These are phyloP conservation scores for Scytalopus superciliaris DNA, from an alignment of 2,113 vertebrate species.

Conservation along the genomic window DNA sequence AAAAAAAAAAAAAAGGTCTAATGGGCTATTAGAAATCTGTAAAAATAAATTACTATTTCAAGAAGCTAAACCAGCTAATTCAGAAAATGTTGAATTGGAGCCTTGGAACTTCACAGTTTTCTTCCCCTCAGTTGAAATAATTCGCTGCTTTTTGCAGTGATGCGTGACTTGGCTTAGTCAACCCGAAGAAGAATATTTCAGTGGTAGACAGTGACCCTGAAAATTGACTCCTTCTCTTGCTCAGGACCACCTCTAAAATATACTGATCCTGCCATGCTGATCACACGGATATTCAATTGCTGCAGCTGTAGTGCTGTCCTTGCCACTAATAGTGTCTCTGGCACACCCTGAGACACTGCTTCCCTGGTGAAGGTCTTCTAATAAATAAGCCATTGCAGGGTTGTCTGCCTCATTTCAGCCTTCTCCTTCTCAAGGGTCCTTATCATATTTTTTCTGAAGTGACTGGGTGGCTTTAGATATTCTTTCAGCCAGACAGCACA, in stretches of 20 bases:
- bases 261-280: neutral
- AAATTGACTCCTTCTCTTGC: no score
- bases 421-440: neutral
- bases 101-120: neutral
- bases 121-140: neutral
- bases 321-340: neutral
- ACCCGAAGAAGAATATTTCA: neutral
- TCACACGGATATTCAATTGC: neutral
- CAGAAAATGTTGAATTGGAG: slow-evolving; percentile 8
- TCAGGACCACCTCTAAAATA: no score
- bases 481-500: neutral
- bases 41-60: slow-evolving; percentile 48
- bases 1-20: neutral
- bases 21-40: slow-evolving; percentile 36
- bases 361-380: neutral
- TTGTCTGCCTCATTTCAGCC: neutral
- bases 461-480: neutral
- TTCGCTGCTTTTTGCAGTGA: neutral
- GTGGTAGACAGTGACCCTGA: neutral
- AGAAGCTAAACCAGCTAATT: slow-evolving; percentile 9
- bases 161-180: neutral
- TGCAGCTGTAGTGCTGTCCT: neutral
- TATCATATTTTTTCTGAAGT: neutral
- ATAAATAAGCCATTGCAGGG: neutral
- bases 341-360: neutral